A percentile compares a stretch with the other conserved stretches of the same genome.
Evolutionary conservation across 2,888 invertebrate species (phyloP).

Genomic region (Sabellastarte sp.): DNA sequence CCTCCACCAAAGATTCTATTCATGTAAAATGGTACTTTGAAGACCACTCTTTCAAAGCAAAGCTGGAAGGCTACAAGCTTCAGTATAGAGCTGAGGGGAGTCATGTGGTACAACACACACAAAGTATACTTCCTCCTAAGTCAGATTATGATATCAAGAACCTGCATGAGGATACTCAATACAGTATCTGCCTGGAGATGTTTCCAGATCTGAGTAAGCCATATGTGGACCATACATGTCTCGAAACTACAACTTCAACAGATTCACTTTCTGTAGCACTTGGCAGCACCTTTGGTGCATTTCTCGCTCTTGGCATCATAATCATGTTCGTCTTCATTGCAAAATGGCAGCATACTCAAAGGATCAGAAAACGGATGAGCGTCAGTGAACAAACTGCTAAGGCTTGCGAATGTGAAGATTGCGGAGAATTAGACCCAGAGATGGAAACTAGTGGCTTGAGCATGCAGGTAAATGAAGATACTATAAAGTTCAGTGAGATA

Average conservation of each 20-base stretch:
- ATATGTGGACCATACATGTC: slow-evolving; percentile 13
- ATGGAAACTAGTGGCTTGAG: neutral
- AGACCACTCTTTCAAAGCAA: neutral
- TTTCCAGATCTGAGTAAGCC: slow-evolving; percentile 9
- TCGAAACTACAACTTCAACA: slow-evolving; percentile 25
- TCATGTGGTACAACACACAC: slow-evolving; percentile 19
- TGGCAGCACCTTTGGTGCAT: slow-evolving; percentile 34
- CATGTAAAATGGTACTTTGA: slow-evolving; percentile 19
- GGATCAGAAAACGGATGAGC: slow-evolving; percentile 8
- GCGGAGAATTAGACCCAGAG: neutral
- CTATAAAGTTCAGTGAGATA: neutral
- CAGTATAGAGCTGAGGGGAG: slow-evolving; percentile 30
- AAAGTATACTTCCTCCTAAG: slow-evolving; percentile 6
- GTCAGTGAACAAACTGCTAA: neutral
- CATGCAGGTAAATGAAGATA: neutral
- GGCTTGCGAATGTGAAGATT: neutral
- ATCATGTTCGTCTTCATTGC: slow-evolving; percentile 34
- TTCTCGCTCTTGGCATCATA: slow-evolving; percentile 32
- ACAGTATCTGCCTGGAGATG: slow-evolving; percentile 28
- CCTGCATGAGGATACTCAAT: slow-evolving; percentile 32
- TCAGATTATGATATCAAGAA: slow-evolving; percentile 25
- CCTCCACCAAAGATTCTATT: slow-evolving; percentile 33
- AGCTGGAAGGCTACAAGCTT: slow-evolving; percentile 15
- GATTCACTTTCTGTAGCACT: slow-evolving; percentile 33
- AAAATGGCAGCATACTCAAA: slow-evolving; percentile 31